Conservation (phyloP, 2,888 invertebrate genomes). For the Shargacucullia verbasci region DNA sequence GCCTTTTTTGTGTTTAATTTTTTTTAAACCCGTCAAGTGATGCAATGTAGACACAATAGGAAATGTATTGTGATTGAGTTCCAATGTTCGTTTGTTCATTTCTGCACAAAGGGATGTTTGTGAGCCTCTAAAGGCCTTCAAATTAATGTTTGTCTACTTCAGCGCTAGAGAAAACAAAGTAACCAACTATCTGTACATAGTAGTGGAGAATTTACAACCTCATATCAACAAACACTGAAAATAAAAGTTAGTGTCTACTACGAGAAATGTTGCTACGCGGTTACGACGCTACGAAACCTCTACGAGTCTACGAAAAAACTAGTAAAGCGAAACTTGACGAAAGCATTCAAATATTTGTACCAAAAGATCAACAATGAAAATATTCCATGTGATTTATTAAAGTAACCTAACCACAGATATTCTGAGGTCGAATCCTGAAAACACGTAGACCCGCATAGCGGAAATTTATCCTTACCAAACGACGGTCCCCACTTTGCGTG, state of each 20-base stretch:
- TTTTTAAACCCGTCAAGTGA: too few relatives aligned
- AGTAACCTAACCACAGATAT: conserved; percentile 50
- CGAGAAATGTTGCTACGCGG: conserved; percentile 26
- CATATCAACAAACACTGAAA: conserved; percentile 2
- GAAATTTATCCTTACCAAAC: conserved; percentile 65
- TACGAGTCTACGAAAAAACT: conserved; percentile 41
- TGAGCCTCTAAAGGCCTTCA: too few relatives aligned
- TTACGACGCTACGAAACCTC: conserved; percentile 39
- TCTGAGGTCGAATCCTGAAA: conserved; percentile 62
- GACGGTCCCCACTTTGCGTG: conserved; percentile 64
- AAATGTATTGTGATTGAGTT: too few relatives aligned
- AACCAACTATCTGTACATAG: too few relatives aligned
- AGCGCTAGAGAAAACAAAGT: background rate
- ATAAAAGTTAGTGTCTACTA: conserved; percentile 23
- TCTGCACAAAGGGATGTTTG: too few relatives aligned
- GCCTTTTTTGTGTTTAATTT: background rate
- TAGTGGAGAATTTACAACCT: background rate
- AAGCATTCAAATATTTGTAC: conserved; percentile 23
- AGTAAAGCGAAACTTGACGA: conserved; percentile 16
- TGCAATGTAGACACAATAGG: too few relatives aligned
- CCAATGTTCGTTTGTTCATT: too few relatives aligned
- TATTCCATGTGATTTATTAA: conserved; percentile 57
- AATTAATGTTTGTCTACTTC: too few relatives aligned
- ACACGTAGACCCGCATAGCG: conserved; percentile 63
- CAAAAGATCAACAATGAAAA: conserved; percentile 43